phyloP scores from a whole-genome alignment of 2,113 vertebrate genomes.

The Glareola pratincola region DNA sequence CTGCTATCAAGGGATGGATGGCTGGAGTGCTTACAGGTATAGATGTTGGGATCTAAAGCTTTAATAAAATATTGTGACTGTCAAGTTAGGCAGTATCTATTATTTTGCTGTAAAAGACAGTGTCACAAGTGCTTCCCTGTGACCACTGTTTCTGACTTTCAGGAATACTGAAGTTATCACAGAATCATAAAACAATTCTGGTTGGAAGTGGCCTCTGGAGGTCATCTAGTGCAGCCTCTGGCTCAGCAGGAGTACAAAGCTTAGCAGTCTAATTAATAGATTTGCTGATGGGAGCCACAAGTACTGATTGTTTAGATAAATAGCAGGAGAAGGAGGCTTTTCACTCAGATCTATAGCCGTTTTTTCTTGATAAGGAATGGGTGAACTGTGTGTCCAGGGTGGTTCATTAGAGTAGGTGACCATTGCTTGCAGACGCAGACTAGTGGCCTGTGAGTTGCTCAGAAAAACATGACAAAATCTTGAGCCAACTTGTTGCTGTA shows the following conservation, averaged over 20 bases:
- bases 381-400: not conserved
- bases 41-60: not conserved
- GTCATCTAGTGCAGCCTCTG: not conserved
- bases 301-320: not conserved
- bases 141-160: not conserved
- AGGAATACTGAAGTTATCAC: not conserved
- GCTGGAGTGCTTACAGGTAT: not conserved
- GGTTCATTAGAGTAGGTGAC: not conserved
- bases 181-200: not conserved
- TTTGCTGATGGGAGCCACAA: not conserved
- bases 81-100: not conserved
- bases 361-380: not conserved
- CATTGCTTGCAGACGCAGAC: not conserved
- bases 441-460: not conserved
- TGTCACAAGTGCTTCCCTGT: not conserved
- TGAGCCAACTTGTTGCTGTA: not conserved
- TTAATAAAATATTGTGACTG: not conserved
- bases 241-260: not conserved
- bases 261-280: not conserved
- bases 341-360: not conserved
- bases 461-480: not conserved
- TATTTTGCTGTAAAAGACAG: not conserved
- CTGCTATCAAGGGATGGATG: not conserved
- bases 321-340: not conserved
- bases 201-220: not conserved